Evolutionary conservation across 2,113 vertebrate species (phyloP), one percentile per base, ranked within the genome.

Genomic region (Menura novaehollandiae): DNA sequence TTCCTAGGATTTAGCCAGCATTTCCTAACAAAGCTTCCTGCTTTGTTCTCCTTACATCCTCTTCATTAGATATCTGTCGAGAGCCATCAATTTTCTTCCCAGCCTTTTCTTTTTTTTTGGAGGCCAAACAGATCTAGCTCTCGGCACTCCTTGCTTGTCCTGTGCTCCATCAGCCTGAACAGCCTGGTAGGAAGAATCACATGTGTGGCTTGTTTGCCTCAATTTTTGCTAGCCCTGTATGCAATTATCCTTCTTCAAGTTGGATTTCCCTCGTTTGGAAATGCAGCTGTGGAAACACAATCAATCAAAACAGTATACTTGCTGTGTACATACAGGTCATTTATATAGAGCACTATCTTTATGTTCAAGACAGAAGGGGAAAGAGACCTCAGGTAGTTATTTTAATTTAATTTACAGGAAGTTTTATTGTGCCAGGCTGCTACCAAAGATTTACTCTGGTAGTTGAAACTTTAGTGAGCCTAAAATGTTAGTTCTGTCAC

Each of bases 201-300:
- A 8, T 51, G 11, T 15, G 39, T 52, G 15, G 26, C 13, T 76
- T 56, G 1, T 47, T 76, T 66, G 10, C 17, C 47, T 32, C 52
- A 33, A 19, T 13, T 82, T 77, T n/a, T 67, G 3, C 23, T 44
- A 30, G 15, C 7, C 53, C 39, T 8, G 2, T 11, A 47, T n/a
- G 22, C 10, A 37, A 32, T 56, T 81, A 46, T 19, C 13, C 28
- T 93, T 52, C 81, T 96, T 96, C 91, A 83, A 47, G 82, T 2
- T 76, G 17, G 39, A 53, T 74, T 76, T 77, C 55, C 9, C 37
- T 77, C 51, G 66, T 53, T 90, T 67, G 82, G 37, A 87, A 58
- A 72, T 30, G 72, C 10, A 58, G 37, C 27, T 76, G 62, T 55
- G 51, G 33, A 89, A 73, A 47, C 2, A 6, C 6, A 67, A 21